Evolutionary conservation across 2,797 vertebrate species (phyloP), one percentile per base, ranked within the genome.

Genomic region (Sebastiscus tertius): DNA sequence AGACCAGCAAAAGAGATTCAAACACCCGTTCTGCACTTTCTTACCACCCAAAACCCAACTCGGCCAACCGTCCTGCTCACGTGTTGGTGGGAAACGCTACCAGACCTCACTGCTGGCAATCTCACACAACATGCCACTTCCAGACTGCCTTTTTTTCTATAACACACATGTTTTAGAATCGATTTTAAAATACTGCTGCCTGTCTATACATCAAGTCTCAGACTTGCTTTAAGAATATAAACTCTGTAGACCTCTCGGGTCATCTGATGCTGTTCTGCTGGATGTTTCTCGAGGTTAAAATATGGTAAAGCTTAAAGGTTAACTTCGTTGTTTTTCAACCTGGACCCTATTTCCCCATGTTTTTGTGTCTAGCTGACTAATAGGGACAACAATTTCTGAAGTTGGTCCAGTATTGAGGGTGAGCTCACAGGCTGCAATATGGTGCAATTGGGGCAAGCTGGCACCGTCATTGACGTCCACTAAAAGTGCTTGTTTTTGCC

Each of bases 1-100:
- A 29, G 72, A 86, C 82, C 87, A 92, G 84, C 70, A 71, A 77
- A 77, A 80, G 71, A 84, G 83, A 88, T 86, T 68, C 85, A 91
- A 88, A 88, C 86, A 85, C 65, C 67, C 79, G 55, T 13, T 86
- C 75, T 83, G 73, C 76, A 87, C 72, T 82, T 85, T 67, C 79
- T 72, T 52, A 83, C 77, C 75, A 16, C 75, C 84, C 77, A 68
- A 49, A 58, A 18, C 31, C 27, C 2, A 13, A 61, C 61, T 42
- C 68, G 66, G 46, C 73, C 77, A 76, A 46, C 39, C 31, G 9
- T 46, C 27, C 80, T 39, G 78, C 72, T 75, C 87, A 82, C 36
- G 59, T 88, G 87, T 75, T 77, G 71, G 69, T 65, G 64, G 39
- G 66, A 61, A 78, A 84, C 69, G 12, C 55, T 7, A 66, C 49